Percentiles rank a stretch among this genome's conserved stretches.
These are phyloP conservation scores for Equus quagga DNA, from an alignment of 2,113 vertebrate species.

Conservation along the genomic window DNA sequence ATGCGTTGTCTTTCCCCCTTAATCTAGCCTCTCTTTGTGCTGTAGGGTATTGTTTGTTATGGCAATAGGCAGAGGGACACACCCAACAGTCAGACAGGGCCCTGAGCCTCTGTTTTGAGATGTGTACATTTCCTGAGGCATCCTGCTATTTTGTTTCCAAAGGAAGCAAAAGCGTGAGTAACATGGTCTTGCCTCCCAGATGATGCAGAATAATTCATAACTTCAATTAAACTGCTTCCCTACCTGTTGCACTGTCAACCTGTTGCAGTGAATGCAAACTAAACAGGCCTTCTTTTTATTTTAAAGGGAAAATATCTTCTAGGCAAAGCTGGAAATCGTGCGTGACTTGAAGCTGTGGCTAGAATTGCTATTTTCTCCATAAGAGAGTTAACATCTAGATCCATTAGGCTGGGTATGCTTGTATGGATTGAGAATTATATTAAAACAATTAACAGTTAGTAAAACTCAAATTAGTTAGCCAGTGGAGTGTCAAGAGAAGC, in stretches of 20 bases:
- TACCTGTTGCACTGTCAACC: constrained; percentile 10
- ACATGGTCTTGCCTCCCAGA: neutral
- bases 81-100: constrained; percentile 52
- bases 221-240: constrained; percentile 53
- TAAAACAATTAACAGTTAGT: neutral
- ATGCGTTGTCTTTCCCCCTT: neutral
- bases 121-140: neutral
- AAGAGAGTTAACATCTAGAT: neutral
- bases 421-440: neutral
- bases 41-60: neutral
- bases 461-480: constrained; percentile 31
- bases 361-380: neutral
- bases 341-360: neutral
- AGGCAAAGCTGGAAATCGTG: constrained; percentile 10
- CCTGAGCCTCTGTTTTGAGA: neutral
- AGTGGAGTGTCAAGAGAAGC: neutral
- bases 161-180: constrained; percentile 48
- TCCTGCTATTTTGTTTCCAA: neutral
- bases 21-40: neutral
- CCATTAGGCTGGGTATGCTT: neutral
- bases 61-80: neutral
- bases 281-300: constrained; percentile 46
- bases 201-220: constrained; percentile 53
- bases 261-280: constrained; percentile 5
- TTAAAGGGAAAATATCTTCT: constrained; percentile 23